Conservation (phyloP, 2,113 vertebrate genomes). For the Taurulus bubalis region DNA sequence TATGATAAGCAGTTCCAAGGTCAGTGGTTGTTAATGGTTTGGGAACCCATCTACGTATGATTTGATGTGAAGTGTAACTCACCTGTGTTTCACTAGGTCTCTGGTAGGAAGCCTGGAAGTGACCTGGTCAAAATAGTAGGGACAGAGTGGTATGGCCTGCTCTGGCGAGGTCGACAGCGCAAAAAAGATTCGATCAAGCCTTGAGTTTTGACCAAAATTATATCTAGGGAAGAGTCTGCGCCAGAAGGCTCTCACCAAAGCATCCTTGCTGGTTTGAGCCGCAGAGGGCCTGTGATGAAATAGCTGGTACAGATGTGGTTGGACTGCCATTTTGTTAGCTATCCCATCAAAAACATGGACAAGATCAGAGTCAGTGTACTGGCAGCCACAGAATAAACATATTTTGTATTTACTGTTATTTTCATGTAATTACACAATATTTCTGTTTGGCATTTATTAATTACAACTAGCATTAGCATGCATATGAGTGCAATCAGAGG, state of each 20-base stretch:
- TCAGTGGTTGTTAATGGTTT: background rate
- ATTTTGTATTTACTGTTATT: background rate
- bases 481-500: background rate
- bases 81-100: constrained; percentile 20
- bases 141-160: constrained; percentile 29
- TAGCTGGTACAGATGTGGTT: constrained; percentile 6
- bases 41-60: background rate
- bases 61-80: background rate
- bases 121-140: constrained; percentile 62
- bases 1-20: background rate
- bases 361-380: background rate
- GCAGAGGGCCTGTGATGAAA: constrained; percentile 21
- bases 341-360: background rate
- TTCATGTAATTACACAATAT: background rate
- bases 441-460: background rate
- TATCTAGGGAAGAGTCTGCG: background rate
- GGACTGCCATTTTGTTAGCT: constrained; percentile 10
- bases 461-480: background rate
- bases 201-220: constrained; percentile 11
- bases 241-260: constrained; percentile 54
- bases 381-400: background rate
- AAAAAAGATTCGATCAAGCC: constrained; percentile 28
- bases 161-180: constrained; percentile 11
- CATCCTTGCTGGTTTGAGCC: constrained; percentile 20
- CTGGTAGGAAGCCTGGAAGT: constrained; percentile 19